Base-by-base conservation (phyloP, 2,888 invertebrate genomes). In the Drosophila bunnanda region DNA sequence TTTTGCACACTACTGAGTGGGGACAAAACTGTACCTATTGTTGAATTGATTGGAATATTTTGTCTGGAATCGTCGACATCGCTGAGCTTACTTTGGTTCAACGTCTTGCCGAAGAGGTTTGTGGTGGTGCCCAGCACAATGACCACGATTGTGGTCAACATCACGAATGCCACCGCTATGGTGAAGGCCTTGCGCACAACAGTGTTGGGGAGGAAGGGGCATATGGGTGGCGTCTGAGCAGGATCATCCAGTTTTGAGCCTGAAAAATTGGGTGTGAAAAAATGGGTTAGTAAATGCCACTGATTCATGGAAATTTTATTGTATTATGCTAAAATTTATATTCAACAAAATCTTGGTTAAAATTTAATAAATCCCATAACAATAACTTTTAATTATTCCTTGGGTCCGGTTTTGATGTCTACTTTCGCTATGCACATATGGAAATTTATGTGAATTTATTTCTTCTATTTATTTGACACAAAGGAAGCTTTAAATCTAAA, bases 31-130 rank as follows among this genome's bases (percentile, higher is more conserved):
- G 85, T 92, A 93, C 93, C 93, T 92, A 93, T 93, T 76, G 91
- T 91, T 87, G 93, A 92, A 88, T 90, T 89, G 80, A 93, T 92
- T 89, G 93, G 93, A 85, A 91, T 91, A 90, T 92, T 91, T 84
- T 87, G 89, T 89, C 91, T 85, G 78, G 89, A 91, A 82, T 92
- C 91, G 80, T 93, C 93, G 79, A 90, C 92, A 86, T 92, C 91
- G 84, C 90, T 91, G 80, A 85, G 74, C 91, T 91, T 91, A 91
- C 91, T 91, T 91, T 89, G 91, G 70, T 72, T 78, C 38, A 76
- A 32, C 52, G 79, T 59, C 64, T 86, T 84, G 54, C 75, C 82
- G 71, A 90, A 86, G 17, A 89, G 44, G 56, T 75, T 78, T 39
- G 73, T 87, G n/a, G 84, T 77, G 8, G 82, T 78, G 25, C 80